A percentile compares a stretch with the other conserved stretches of the same genome.
Evolutionary conservation across 2,888 invertebrate species (phyloP).

Genomic region (Cyaniris semiargus): DNA sequence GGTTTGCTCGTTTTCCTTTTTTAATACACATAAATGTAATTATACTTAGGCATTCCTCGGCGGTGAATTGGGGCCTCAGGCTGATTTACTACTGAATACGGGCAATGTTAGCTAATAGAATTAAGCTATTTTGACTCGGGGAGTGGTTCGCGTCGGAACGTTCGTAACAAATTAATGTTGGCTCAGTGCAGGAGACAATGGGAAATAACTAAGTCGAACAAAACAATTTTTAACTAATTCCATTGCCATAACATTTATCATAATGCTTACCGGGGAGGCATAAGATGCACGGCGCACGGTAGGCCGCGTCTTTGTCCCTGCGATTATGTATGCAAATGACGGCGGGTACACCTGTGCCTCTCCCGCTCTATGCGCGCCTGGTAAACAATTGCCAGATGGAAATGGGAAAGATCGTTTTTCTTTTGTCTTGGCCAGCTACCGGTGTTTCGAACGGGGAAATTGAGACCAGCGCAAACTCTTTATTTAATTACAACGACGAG

Average conservation of each 20-base stretch:
- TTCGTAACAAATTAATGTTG: not conserved
- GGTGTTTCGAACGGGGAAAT: constrained; percentile 44
- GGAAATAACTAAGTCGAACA: constrained; percentile 27
- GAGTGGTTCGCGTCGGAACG: too few species aligned
- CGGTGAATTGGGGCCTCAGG: constrained; percentile 1
- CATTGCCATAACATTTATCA: constrained; percentile 71
- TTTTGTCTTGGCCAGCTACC: constrained; percentile 50
- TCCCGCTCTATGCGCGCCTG: constrained; percentile 57
- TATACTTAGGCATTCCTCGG: constrained; percentile 1
- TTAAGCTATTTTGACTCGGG: constrained; percentile 12
- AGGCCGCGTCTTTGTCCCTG: constrained; percentile 63
- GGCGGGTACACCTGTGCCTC: constrained; percentile 57
- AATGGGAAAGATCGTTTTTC: constrained; percentile 56
- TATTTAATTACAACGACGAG: constrained; percentile 4
- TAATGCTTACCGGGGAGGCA: constrained; percentile 66
- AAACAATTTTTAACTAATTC: constrained; percentile 54
- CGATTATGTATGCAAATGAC: constrained; percentile 66
- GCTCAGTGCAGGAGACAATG: not conserved
- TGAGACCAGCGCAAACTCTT: constrained; percentile 32
- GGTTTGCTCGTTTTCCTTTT: constrained; percentile 25
- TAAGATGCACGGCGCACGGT: constrained; percentile 48
- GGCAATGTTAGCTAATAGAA: constrained; percentile 4
- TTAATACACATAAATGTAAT: constrained; percentile 12
- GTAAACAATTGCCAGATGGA: constrained; percentile 67
- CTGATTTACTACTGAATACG: not conserved